Base-by-base conservation (phyloP, 1,140 invertebrate genomes). In the Drosophila burlai region DNA sequence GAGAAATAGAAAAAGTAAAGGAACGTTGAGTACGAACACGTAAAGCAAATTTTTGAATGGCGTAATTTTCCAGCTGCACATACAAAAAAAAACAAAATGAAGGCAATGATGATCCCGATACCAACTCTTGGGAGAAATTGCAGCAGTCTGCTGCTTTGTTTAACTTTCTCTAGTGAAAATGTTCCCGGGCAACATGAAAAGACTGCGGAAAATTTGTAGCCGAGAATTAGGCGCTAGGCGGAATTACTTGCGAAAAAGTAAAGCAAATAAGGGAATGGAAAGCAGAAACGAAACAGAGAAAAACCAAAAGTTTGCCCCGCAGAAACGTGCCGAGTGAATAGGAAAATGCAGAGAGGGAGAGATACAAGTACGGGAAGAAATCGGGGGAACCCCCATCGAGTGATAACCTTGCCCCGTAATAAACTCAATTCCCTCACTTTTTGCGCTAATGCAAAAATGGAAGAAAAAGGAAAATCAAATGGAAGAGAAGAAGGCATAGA, bases 31-130 rank as follows among this genome's bases (percentile, higher is more conserved):
- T 18, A 34, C 38, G 26, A 64, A 24, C 75, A 85, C 83, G 83
- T 79, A 85, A 60, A 72, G 69, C 59, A 80, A 82, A 86, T 86
- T 86, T 83, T 86, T 87, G 83, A 85, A 85, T 85, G 83, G 79
- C 69, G 79, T 76, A 85, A 83, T 86, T 86, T 82, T 71, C 50
- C 67, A 73, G 45, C 77, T 16, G n/a, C 18, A 13, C 43, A 10
- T 24, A 58, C 21, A 57, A 24, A 16, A 52, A 16, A 52, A 24
- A 16, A 45, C n/a, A 42, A 15, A 47, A 26, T 13, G 11, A 40
- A n/a, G 49, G 26, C 34, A 26, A 45, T 29, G 46, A 40, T 63
- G 54, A 65, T 55, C 21, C 71, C 52, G 61, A 69, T 69, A 40
- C 26, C 46, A 38, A 57, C 54, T 40, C 43, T 18, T 24, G 75